Conservation (phyloP, 2,888 invertebrate genomes). For the Smittia aterrima region DNA sequence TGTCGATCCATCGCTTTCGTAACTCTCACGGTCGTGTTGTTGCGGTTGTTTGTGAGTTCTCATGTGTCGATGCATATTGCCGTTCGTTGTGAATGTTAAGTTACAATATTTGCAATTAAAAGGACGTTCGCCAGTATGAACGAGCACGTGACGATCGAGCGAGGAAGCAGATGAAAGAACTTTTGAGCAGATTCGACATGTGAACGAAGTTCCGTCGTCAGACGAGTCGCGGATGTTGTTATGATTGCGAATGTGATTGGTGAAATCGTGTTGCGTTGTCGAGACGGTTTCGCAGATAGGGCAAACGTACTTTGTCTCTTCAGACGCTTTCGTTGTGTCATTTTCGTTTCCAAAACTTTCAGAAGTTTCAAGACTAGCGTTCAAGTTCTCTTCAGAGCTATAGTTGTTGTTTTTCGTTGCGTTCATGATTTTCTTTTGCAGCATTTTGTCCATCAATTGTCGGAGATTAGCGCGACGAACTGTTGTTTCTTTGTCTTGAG, state of each 20-base stretch:
- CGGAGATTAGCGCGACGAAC: slow-evolving; percentile 27
- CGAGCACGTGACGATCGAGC: slow-evolving; percentile 74
- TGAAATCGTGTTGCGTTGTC: slow-evolving; percentile 65
- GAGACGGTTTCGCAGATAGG: slow-evolving; percentile 65
- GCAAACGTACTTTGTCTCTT: slow-evolving; percentile 57
- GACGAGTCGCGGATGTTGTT: slow-evolving; percentile 57
- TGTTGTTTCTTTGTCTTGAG: slow-evolving; percentile 28
- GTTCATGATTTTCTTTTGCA: slow-evolving; percentile 38
- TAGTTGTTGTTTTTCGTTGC: slow-evolving; percentile 22
- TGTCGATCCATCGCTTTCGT: slow-evolving; percentile 61
- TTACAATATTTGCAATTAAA: slow-evolving; percentile 76
- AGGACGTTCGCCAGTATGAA: slow-evolving; percentile 77
- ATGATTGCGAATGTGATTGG: slow-evolving; percentile 66
- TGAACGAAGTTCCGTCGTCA: slow-evolving; percentile 53
- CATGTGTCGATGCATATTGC: slow-evolving; percentile 82
- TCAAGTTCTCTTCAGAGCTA: slow-evolving; percentile 35
- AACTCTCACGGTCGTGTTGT: slow-evolving; percentile 55
- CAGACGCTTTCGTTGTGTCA: slow-evolving; percentile 51
- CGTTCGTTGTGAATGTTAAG: slow-evolving; percentile 80
- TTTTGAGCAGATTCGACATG: slow-evolving; percentile 55
- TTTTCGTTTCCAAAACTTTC: slow-evolving; percentile 37
- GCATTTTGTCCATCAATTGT: slow-evolving; percentile 38
- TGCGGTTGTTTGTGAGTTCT: slow-evolving; percentile 64
- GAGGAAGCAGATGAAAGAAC: slow-evolving; percentile 75
- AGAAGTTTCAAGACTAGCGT: not conserved